Evolutionary conservation across 2,797 vertebrate species (phyloP), one percentile per base, ranked within the genome.

Genomic region (Cephalopachus bancanus): DNA sequence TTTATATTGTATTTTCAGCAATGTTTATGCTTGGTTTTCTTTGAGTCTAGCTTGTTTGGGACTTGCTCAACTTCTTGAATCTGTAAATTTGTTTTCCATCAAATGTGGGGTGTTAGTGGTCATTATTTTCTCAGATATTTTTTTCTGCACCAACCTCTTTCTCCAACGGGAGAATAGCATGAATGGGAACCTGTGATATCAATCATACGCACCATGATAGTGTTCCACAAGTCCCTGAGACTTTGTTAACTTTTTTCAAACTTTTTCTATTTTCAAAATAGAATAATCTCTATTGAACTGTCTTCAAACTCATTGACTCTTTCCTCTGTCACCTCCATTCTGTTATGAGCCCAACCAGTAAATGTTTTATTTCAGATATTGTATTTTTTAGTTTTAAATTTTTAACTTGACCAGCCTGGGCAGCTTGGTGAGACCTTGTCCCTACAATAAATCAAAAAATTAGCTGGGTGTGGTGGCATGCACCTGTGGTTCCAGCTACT

Each of bases 91-190:
- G 26, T 64, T 5, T 89, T 91, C 33, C 59, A n/a, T 24, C 49
- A 80, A 72, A 65, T 33, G 17, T 53, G 17, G 76, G 26, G 12
- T 44, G 44, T 19, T 78, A 62, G 17, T 19, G 20, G 64, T 30
- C 67, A 69, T 76, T 81, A 28, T 92, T 92, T 92, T 60, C 74
- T 94, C 24, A 71, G 37, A 33, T 81, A n/a, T 55, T 74, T 80
- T 44, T 81, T 49, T 62, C 67, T 81, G 28, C 19, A 78, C 10
- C 26, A 84, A 1, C 91, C 7, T 51, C 37, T 75, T 75, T 83
- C 37, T 60, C 51, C 30, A 44, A 7, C 6, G 4, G 44, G 6
- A 44, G 44, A 44, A 44, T 44, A 44, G 5, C 44, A 44, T 4
- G 44, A 44, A 44, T 44, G 14, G 12, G 57, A 78, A 30, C 83